These are phyloP conservation scores for Coluber constrictor DNA, from an alignment of 2,797 vertebrate genomes.

Conservation along the genomic window DNA sequence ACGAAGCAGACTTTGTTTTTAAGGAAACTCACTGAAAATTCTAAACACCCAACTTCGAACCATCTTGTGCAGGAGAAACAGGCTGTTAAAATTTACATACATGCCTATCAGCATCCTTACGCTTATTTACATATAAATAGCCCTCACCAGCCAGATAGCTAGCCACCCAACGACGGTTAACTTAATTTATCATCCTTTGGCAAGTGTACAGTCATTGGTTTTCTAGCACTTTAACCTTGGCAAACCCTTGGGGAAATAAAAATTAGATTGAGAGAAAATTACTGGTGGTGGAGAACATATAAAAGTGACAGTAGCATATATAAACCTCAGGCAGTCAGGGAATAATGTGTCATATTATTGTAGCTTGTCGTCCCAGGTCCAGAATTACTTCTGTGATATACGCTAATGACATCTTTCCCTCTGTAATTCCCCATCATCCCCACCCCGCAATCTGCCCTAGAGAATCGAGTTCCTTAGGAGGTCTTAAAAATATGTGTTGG, in stretches of 20 bases:
- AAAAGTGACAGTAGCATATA: conserved; percentile 79
- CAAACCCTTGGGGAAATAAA: conserved; percentile 78
- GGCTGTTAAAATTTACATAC: conserved; percentile 63
- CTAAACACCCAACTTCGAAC: conserved; percentile 21
- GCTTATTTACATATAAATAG: conserved; percentile 79
- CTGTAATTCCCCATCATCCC: conserved; percentile 24
- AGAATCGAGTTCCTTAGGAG: conserved; percentile 39
- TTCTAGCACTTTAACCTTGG: conserved; percentile 76
- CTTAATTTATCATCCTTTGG: conserved; percentile 77
- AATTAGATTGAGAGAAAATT: conserved; percentile 81
- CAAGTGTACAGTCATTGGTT: conserved; percentile 73
- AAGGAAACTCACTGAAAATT: conserved; percentile 10
- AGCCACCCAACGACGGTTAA: conserved; percentile 69
- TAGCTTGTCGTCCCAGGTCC: conserved; percentile 66
- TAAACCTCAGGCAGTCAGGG: conserved; percentile 70
- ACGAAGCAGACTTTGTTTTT: conserved; percentile 28
- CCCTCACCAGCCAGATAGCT: conserved; percentile 63
- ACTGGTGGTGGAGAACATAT: conserved; percentile 72
- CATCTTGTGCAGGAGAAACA: conserved; percentile 53
- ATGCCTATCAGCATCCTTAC: conserved; percentile 54
- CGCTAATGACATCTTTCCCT: conserved; percentile 50
- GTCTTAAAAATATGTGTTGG: conserved; percentile 30
- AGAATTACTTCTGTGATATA: conserved; percentile 75
- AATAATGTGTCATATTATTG: conserved; percentile 74
- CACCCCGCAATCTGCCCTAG: conserved; percentile 33